Percentiles rank a stretch among this genome's conserved stretches.
Evolutionary conservation across 1,140 invertebrate species (phyloP).

Genomic region (Physella acuta): DNA sequence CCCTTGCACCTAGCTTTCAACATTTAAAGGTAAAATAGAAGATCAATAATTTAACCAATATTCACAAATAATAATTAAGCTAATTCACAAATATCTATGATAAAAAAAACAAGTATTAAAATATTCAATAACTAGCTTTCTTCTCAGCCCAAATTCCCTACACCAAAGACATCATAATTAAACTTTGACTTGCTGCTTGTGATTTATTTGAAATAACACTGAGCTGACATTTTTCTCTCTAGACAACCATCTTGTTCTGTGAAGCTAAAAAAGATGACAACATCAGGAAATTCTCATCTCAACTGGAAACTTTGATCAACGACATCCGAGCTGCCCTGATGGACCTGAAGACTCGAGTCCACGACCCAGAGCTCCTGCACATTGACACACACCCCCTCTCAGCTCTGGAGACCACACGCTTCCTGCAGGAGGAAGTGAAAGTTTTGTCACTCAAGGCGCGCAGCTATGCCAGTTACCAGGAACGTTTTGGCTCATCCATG

Average conservation of each 20-base stretch:
- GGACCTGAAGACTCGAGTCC: conserved; percentile 50
- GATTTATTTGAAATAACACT: neutral
- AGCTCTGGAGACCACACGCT: conserved; percentile 52
- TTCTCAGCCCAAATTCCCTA: too few relatives aligned
- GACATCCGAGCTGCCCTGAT: conserved; percentile 49
- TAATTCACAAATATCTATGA: too few relatives aligned
- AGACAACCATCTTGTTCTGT: conserved; percentile 57
- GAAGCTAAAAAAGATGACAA: conserved; percentile 62
- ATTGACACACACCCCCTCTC: conserved; percentile 50
- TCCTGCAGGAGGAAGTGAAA: conserved; percentile 53
- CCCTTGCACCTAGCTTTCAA: conserved; percentile 57
- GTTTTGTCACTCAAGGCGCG: conserved; percentile 47
- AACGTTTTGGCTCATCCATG: conserved; percentile 56
- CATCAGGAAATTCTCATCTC: conserved; percentile 57
- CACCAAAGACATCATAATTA: too few relatives aligned
- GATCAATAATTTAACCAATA: too few relatives aligned
- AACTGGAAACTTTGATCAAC: conserved; percentile 53
- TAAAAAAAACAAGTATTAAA: too few relatives aligned
- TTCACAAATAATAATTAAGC: too few relatives aligned
- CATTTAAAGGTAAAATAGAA: conserved; percentile 49
- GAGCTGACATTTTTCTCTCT: conserved; percentile 20
- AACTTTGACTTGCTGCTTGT: neutral
- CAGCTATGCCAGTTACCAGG: conserved; percentile 58
- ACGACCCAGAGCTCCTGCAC: conserved; percentile 53
- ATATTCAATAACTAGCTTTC: too few relatives aligned